Percentiles rank a stretch among this genome's conserved stretches.
phyloP scores from a whole-genome alignment of 2,797 vertebrate species.

The Diceros bicornis region DNA sequence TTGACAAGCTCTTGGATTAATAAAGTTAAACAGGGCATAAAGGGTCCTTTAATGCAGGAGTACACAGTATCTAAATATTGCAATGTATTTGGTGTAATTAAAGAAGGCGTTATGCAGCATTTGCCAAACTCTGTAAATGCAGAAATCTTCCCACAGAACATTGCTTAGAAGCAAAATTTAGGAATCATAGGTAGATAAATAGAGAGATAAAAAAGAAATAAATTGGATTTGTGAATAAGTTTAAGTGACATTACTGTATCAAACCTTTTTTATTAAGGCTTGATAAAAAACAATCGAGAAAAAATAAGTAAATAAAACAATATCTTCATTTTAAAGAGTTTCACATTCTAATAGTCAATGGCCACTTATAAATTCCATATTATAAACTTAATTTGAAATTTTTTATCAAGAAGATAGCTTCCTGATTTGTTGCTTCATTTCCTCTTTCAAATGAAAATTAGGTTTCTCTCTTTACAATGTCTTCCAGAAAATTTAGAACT shows the following conservation, averaged over 20 bases:
- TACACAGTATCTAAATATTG: background rate
- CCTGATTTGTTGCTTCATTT: background rate
- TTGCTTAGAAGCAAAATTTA: background rate
- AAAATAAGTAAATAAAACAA: background rate
- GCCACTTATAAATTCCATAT: background rate
- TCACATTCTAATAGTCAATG: background rate
- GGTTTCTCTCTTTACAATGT: background rate
- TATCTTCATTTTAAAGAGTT: background rate
- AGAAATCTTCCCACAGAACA: background rate
- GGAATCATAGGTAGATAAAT: background rate
- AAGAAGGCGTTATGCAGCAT: background rate
- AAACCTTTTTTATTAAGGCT: background rate
- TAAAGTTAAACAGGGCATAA: background rate
- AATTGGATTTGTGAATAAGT: background rate
- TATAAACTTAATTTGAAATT: constrained; percentile 17
- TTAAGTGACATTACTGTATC: background rate
- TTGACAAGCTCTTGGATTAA: constrained; percentile 3
- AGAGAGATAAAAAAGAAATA: background rate
- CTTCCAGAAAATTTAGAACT: constrained; percentile 41
- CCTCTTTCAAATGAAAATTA: constrained; percentile 26
- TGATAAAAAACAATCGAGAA: background rate
- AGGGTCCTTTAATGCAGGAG: background rate
- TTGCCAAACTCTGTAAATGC: background rate
- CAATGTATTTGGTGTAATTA: background rate
- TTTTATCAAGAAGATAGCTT: background rate